Evolutionary conservation across 1,140 invertebrate species (phyloP), one percentile per base, ranked within the genome.

Genomic region (Nasonia longicornis): DNA sequence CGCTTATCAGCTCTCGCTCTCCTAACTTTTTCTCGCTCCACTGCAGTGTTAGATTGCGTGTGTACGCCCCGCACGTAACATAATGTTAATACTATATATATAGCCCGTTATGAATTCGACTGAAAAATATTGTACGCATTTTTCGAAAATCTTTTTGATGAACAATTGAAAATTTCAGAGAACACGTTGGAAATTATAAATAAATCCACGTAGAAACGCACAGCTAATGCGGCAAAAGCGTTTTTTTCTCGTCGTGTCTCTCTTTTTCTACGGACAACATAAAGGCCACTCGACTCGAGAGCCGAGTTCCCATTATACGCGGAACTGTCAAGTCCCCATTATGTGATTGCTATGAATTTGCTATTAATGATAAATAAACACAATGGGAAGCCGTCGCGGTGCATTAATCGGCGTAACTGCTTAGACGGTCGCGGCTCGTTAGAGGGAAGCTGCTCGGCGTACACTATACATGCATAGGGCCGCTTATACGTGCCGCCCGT

Each of bases 361-460:
- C 88, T 90, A 91, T 90, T 90, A 90, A 90, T 90, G 90, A 90
- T 90, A 90, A 89, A 90, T 90, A 90, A 90, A 89, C 86, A 90
- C 89, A 91, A 91, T 89, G 86, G 87, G 83, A 80, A 84, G 81
- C 82, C 87, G 88, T 90, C 86, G 84, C 87, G 89, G 86, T 86
- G 87, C 89, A 86, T 90, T 90, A 90, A 87, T 83, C 73, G 72
- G 29, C 74, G 66, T 77, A 71, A 77, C 80, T 71, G 31, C 31
- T 70, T 87, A 82, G 81, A 82, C 82, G 82, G 84, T 85, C 86
- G 87, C 89, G 80, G 80, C 67, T 77, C 67, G 52, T 72, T 81
- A 81, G 45, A 71, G 45, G 29, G 42, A 63, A 29, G 16, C 26
- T 16, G 74, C 2, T 76, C 29, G 6, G 16, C 26, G 1, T 63